Evolutionary conservation across 2,888 invertebrate species (phyloP), one percentile per base, ranked within the genome.

Genomic region (Thelaira solivaga): DNA sequence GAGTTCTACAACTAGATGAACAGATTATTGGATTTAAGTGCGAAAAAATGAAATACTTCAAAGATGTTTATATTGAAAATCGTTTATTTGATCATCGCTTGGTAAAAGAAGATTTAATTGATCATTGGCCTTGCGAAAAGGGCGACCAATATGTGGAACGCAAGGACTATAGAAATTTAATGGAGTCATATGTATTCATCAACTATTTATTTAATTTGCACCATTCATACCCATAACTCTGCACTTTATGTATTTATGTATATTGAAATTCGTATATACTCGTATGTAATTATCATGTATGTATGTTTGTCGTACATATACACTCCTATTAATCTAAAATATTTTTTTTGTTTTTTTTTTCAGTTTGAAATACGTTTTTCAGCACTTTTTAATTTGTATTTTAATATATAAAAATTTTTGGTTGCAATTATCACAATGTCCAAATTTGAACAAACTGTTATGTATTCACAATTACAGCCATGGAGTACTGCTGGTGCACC

Each of bases 401-500:
- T 34, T 24, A 31, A 47, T n/a, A 31, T 20, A 34, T 31, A 65
- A 16, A 61, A 73, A 78, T 71, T 51, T 59, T 64, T 5, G 34
- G 62, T 55, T 57, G n/a, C n/a, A 47, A 68, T 74, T 79, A 64
- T 71, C 55, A 55, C 8, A 81, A 85, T 84, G 83, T 24, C 72
- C 29, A 83, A 83, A 82, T 78, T 83, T 72, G 76, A 84, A 69
- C 80, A 85, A 83, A 85, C 84, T 53, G 83, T 86, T 49, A 85
- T 86, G 85, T 88, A 88, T 83, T 88, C 87, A 13, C 94, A 95
- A 93, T 91, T 95, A 80, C 94, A 95, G 91, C 93, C 94, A 91
- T 93, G 94, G 93, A 92, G 91, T 83, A 91, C 92, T 24, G 91
- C 92, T 75, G 90, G 90, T 45, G 91, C 92, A 8, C 90, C 90